phyloP scores from a whole-genome alignment of 1,140 invertebrate species.

The Rhagoletis zephyria region DNA sequence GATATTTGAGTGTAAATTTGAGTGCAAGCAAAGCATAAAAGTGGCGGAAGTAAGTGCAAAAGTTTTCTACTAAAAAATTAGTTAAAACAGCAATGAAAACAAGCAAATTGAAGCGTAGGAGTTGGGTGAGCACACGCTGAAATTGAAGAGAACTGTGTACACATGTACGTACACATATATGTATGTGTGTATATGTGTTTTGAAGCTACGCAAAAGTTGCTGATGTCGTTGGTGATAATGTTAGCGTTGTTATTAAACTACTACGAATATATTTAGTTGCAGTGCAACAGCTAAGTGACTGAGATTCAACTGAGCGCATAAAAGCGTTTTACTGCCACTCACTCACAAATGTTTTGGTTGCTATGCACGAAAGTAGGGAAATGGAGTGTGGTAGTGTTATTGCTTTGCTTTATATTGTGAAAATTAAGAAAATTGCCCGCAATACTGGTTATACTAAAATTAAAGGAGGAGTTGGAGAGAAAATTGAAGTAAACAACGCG shows the following conservation, averaged over 20 bases:
- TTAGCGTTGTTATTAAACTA: slow-evolving; percentile 15
- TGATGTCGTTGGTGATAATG: not conserved
- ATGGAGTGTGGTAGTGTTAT: not conserved
- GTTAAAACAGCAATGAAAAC: slow-evolving; percentile 56
- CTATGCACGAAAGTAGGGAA: no score
- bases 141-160: not conserved
- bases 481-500: not conserved
- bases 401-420: not conserved
- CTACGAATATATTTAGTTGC: not conserved
- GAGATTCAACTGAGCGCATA: slow-evolving; percentile 53
- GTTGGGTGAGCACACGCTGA: not conserved
- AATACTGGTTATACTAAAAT: not conserved
- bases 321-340: slow-evolving; percentile 47
- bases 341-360: not conserved
- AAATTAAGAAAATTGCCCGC: slow-evolving; percentile 48
- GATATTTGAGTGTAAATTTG: slow-evolving; percentile 44
- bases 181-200: no score
- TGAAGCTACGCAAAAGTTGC: slow-evolving; percentile 1
- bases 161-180: no score
- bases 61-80: slow-evolving; percentile 59
- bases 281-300: slow-evolving; percentile 28
- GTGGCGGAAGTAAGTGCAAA: slow-evolving; percentile 56
- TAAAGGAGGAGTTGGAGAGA: not conserved
- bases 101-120: not conserved
- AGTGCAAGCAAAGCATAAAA: slow-evolving; percentile 50